A percentile compares a stretch with the other conserved stretches of the same genome.
These are phyloP conservation scores for Drosophila nr. perissopoda DNA, from an alignment of 2,888 invertebrate species.

Conservation along the genomic window DNA sequence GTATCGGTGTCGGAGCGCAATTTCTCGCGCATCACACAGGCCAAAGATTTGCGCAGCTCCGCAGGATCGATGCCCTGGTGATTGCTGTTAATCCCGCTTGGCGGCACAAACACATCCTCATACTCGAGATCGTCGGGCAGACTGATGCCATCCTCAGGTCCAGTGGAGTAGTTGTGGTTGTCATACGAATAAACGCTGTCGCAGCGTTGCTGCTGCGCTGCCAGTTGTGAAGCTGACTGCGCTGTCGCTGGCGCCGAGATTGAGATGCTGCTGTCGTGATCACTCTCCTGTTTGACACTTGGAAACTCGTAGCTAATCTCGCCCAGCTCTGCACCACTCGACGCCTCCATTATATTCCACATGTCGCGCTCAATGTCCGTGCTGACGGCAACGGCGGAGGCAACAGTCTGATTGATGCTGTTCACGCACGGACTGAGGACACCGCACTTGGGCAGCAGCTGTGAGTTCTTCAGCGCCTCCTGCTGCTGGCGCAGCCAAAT, in stretches of 20 bases:
- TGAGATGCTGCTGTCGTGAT: conserved; percentile 50
- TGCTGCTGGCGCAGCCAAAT: conserved; percentile 87
- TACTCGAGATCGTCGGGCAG: conserved; percentile 63
- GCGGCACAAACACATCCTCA: conserved; percentile 82
- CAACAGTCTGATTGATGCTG: conserved; percentile 84
- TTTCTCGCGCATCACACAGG: conserved; percentile 76
- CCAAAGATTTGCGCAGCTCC: conserved; percentile 66
- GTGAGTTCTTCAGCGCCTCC: conserved; percentile 77
- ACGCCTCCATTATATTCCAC: conserved; percentile 86
- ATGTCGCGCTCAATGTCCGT: conserved; percentile 85
- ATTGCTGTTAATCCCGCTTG: conserved; percentile 17
- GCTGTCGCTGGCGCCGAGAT: conserved; percentile 50
- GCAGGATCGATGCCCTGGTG: conserved; percentile 65
- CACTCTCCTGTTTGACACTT: conserved; percentile 50
- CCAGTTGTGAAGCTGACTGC: conserved; percentile 25
- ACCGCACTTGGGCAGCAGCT: conserved; percentile 73
- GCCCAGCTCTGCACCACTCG: conserved; percentile 83
- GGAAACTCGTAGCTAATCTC: conserved; percentile 76
- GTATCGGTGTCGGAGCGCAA: conserved; percentile 77
- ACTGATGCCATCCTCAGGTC: conserved; percentile 68
- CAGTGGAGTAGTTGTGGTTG: conserved; percentile 81
- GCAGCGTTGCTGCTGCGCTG: conserved; percentile 48
- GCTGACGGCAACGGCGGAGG: conserved; percentile 84
- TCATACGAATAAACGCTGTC: conserved; percentile 80
- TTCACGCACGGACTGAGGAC: conserved; percentile 79